phyloP scores from a whole-genome alignment of 2,888 invertebrate genomes.

The Cryptophagus acutangulus region DNA sequence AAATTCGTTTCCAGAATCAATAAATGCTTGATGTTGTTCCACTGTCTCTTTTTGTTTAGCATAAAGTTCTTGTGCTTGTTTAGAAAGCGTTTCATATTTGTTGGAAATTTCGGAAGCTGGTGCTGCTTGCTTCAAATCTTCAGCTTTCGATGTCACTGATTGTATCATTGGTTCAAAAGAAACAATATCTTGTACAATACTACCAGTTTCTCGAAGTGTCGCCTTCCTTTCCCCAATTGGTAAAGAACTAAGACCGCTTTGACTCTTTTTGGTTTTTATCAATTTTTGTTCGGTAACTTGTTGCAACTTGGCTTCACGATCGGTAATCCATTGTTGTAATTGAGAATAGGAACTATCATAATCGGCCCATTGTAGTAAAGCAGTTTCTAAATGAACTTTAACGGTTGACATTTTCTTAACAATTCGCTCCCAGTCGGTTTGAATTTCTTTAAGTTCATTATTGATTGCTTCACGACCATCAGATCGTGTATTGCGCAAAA shows the following conservation, averaged over 20 bases:
- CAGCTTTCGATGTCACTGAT: slow-evolving; percentile 89
- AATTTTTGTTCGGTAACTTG: slow-evolving; percentile 84
- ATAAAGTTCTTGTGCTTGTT: slow-evolving; percentile 85
- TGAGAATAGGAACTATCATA: slow-evolving; percentile 91
- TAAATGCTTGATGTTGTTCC: slow-evolving; percentile 85
- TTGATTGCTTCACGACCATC: slow-evolving; percentile 86
- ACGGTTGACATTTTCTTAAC: slow-evolving; percentile 88
- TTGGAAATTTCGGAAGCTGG: slow-evolving; percentile 88
- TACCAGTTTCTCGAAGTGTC: slow-evolving; percentile 83
- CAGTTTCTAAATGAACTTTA: slow-evolving; percentile 86
- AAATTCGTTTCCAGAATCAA: slow-evolving; percentile 88
- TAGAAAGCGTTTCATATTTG: slow-evolving; percentile 84
- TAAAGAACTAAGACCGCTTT: slow-evolving; percentile 72
- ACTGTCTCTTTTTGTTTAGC: slow-evolving; percentile 86
- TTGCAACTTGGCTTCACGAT: slow-evolving; percentile 86
- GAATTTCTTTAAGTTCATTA: slow-evolving; percentile 80
- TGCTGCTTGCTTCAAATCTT: slow-evolving; percentile 83
- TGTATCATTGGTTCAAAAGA: slow-evolving; percentile 97
- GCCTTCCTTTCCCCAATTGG: slow-evolving; percentile 84
- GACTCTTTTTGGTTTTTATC: slow-evolving; percentile 70
- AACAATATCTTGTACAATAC: slow-evolving; percentile 93
- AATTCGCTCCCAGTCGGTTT: slow-evolving; percentile 87
- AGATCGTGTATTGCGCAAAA: slow-evolving; percentile 78
- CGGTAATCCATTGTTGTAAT: slow-evolving; percentile 90
- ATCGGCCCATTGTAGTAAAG: slow-evolving; percentile 90